These are phyloP conservation scores for Muntiacus reevesi DNA, from an alignment of 2,113 vertebrate species.

Conservation along the genomic window DNA sequence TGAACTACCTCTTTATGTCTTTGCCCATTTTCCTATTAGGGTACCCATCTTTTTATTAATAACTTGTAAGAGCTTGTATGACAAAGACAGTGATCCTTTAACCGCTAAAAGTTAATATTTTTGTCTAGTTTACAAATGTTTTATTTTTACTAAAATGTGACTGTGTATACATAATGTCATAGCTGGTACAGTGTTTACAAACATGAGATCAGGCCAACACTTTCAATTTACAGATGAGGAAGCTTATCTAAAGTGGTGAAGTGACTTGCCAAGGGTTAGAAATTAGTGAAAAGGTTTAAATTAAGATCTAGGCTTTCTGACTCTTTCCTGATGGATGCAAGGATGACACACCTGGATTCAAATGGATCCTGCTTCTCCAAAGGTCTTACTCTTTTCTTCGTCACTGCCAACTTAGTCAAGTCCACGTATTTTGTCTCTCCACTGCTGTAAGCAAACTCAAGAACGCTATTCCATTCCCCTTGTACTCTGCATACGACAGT, in stretches of 20 bases:
- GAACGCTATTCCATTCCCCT: slow-evolving; percentile 95
- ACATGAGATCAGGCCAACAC: neutral
- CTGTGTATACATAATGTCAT: neutral
- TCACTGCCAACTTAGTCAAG: slow-evolving; percentile 90
- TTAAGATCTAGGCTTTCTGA: neutral
- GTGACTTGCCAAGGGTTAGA: neutral
- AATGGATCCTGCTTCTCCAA: slow-evolving; percentile 90
- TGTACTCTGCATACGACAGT: slow-evolving; percentile 93
- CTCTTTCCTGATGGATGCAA: neutral
- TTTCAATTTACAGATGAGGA: neutral
- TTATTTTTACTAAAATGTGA: slow-evolving; percentile 17
- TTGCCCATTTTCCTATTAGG: neutral
- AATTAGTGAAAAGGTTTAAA: neutral
- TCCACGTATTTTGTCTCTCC: slow-evolving; percentile 91
- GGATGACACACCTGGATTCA: slow-evolving; percentile 89
- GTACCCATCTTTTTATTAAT: neutral
- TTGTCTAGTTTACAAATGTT: neutral
- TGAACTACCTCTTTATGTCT: neutral
- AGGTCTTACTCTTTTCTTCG: slow-evolving; percentile 90
- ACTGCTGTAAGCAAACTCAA: slow-evolving; percentile 92
- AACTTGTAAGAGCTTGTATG: neutral
- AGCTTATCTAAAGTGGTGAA: neutral
- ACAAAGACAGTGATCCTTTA: neutral
- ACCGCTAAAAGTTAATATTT: neutral
- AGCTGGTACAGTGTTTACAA: neutral